A percentile compares a stretch with the other conserved stretches of the same genome.
Evolutionary conservation across 2,113 vertebrate species (phyloP).

Genomic region (Chamaea fasciata): DNA sequence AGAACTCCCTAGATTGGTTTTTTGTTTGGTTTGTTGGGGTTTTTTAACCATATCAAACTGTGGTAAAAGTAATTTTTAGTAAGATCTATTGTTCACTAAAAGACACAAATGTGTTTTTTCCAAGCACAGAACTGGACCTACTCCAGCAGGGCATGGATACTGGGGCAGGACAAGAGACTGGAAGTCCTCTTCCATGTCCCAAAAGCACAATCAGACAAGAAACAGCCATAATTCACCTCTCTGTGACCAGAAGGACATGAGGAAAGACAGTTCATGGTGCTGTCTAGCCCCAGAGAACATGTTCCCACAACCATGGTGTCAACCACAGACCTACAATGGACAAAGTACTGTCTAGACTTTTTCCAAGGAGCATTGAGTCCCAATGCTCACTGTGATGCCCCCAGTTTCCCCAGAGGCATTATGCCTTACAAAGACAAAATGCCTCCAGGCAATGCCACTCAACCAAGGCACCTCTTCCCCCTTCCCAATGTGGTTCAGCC

Average conservation of each 20-base stretch:
- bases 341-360: neutral
- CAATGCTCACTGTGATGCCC: conserved; percentile 24
- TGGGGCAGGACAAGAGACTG: neutral
- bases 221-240: neutral
- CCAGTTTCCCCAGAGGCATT: conserved; percentile 40
- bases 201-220: neutral
- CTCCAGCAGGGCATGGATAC: neutral
- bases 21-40: no score
- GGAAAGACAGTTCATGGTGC: neutral
- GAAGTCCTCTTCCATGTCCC: neutral
- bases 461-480: conserved; percentile 41
- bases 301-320: neutral
- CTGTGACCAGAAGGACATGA: neutral
- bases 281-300: neutral
- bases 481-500: conserved; percentile 40
- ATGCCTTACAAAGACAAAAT: conserved; percentile 53
- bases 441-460: conserved; percentile 56
- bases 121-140: neutral
- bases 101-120: neutral
- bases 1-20: neutral
- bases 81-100: neutral
- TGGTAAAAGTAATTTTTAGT: neutral
- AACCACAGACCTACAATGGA: neutral
- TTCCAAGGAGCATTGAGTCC: conserved; percentile 35
- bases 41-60: neutral